Percentiles rank a stretch among this genome's conserved stretches.
Evolutionary conservation across 2,888 invertebrate genomes (phyloP).

Genomic region (Zaprionus obscuricornis): DNA sequence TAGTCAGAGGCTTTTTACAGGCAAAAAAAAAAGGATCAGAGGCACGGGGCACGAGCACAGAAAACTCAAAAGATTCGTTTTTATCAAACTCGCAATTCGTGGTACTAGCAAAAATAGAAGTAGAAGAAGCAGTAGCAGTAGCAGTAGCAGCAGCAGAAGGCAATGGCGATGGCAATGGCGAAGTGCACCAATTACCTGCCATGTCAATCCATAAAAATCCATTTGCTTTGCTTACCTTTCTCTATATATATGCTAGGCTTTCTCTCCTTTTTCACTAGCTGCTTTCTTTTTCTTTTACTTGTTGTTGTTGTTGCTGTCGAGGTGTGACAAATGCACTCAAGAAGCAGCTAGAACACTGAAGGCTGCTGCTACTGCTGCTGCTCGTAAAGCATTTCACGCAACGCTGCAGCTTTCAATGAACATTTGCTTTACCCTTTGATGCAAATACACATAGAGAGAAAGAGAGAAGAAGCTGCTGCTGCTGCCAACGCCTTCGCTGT

Average conservation of each 20-base stretch:
- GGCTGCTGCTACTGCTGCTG: slow-evolving; percentile 15
- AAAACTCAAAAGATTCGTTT: slow-evolving; percentile 26
- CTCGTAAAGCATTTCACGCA: slow-evolving; percentile 77
- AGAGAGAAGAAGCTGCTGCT: not conserved
- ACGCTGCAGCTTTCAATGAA: slow-evolving; percentile 77
- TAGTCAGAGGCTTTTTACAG: slow-evolving; percentile 66
- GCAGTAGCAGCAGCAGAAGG: not conserved
- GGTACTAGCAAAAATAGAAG: not conserved
- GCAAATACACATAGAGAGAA: slow-evolving; percentile 25
- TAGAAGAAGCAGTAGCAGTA: slow-evolving; percentile 15
- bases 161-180: not conserved
- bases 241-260: slow-evolving; percentile 9
- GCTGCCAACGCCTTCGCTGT: not conserved
- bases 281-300: not conserved
- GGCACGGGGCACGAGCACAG: no score
- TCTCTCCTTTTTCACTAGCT: slow-evolving; percentile 12
- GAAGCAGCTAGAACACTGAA: slow-evolving; percentile 43
- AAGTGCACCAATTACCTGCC: slow-evolving; percentile 72
- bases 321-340: slow-evolving; percentile 77
- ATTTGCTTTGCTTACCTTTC: slow-evolving; percentile 58
- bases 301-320: slow-evolving; percentile 44
- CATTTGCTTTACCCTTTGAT: slow-evolving; percentile 71
- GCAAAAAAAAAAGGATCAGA: slow-evolving; percentile 42
- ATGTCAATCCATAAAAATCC: slow-evolving; percentile 78
- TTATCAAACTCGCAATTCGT: slow-evolving; percentile 42